phyloP scores from a whole-genome alignment of 2,113 vertebrate genomes.

The Spea bombifrons region DNA sequence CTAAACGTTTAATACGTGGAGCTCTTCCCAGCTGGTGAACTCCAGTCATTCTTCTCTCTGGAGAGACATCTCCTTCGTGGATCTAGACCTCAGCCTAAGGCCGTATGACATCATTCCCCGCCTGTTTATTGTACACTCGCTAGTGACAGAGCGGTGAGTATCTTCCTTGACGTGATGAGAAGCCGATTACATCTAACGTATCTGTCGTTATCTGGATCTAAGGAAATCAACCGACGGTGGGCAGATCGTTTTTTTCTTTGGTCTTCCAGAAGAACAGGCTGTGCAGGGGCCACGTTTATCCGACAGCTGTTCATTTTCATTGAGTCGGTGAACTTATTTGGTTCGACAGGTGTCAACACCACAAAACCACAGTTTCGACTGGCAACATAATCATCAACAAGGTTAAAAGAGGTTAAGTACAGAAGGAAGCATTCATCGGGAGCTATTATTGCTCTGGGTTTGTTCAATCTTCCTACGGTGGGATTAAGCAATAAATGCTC shows the following conservation, averaged over 20 bases:
- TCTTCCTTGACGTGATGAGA: too few relatives aligned
- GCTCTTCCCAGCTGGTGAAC: too few relatives aligned
- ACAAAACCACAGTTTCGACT: constrained; percentile 22
- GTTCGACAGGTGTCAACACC: constrained; percentile 29
- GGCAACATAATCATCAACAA: not conserved
- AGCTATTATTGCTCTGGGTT: not conserved
- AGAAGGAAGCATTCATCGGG: not conserved
- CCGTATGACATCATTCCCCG: too few relatives aligned
- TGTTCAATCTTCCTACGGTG: not conserved
- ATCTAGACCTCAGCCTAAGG: too few relatives aligned
- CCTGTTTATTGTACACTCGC: too few relatives aligned
- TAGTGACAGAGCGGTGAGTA: too few relatives aligned
- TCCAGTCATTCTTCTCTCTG: too few relatives aligned
- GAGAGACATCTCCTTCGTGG: too few relatives aligned
- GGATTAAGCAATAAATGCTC: not conserved
- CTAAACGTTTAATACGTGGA: too few relatives aligned
- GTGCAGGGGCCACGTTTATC: not conserved
- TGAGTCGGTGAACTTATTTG: constrained; percentile 16
- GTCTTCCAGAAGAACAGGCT: not conserved
- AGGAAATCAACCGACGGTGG: not conserved
- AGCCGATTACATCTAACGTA: too few relatives aligned
- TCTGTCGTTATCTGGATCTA: not conserved
- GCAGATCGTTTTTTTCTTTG: not conserved
- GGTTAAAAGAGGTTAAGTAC: constrained; percentile 2
- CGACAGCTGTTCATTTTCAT: constrained; percentile 1